A percentile compares a stretch with the other conserved stretches of the same genome.
Evolutionary conservation across 2,113 vertebrate species (phyloP).

Genomic region (Melospiza melodia): DNA sequence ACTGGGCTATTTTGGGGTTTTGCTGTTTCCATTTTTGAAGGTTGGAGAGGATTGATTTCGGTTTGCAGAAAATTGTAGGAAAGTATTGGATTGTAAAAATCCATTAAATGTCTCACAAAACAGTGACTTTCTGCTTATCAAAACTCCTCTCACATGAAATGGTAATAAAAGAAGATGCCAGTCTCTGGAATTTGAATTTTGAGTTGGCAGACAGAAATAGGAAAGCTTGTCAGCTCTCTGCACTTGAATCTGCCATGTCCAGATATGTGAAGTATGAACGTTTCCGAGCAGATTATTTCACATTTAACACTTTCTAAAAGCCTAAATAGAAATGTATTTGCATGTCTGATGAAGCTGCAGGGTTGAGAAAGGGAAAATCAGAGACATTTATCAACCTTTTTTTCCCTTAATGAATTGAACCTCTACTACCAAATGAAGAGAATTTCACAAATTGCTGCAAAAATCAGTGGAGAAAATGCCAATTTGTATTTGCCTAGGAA

Average conservation of each 20-base stretch:
- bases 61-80: conserved; percentile 45
- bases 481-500: not conserved
- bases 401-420: not conserved
- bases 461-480: not conserved
- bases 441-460: not conserved
- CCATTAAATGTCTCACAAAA: conserved; percentile 68
- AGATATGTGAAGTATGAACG: conserved; percentile 66
- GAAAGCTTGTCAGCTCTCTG: conserved; percentile 76
- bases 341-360: conserved; percentile 54
- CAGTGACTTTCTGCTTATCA: conserved; percentile 62
- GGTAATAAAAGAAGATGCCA: conserved; percentile 73
- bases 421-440: not conserved
- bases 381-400: not conserved
- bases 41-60: conserved; percentile 54
- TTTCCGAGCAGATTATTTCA: conserved; percentile 39
- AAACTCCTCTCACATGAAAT: conserved; percentile 74
- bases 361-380: not conserved
- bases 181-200: conserved; percentile 77
- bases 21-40: conserved; percentile 11
- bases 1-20: not conserved
- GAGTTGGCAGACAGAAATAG: conserved; percentile 74
- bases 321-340: conserved; percentile 42
- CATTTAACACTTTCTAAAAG: conserved; percentile 10
- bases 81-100: conserved; percentile 66
- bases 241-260: conserved; percentile 66